Evolutionary conservation across 2,113 vertebrate species (phyloP).

Genomic region (Chaetodon auriga): DNA sequence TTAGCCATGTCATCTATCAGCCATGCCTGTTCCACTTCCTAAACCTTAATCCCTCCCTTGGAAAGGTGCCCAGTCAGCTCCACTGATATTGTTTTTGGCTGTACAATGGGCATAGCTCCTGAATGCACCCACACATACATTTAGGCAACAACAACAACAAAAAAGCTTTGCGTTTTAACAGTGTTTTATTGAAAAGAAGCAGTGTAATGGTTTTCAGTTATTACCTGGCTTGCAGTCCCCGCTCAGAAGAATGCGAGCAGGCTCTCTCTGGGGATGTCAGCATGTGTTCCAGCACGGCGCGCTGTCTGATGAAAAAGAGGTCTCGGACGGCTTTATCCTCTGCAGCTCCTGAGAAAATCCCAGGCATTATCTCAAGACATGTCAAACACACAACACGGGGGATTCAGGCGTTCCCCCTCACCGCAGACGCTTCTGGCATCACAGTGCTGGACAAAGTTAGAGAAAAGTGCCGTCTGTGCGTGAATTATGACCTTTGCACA

Average conservation of each 20-base stretch:
- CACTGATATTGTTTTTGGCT: conserved; percentile 53
- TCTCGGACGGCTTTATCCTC: not conserved
- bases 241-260: not conserved
- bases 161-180: not conserved
- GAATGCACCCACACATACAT: not conserved
- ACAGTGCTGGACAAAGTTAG: not conserved
- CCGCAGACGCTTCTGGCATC: not conserved
- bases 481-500: conserved; percentile 7
- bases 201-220: not conserved
- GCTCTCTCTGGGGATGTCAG: not conserved
- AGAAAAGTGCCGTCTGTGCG: conserved; percentile 1
- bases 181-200: conserved; percentile 11
- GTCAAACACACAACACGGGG: not conserved
- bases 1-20: conserved; percentile 83
- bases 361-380: conserved; percentile 12
- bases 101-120: conserved; percentile 29
- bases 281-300: not conserved
- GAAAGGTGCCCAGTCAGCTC: conserved; percentile 61
- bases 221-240: conserved; percentile 35
- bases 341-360: conserved; percentile 36
- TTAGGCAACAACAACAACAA: not conserved
- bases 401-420: not conserved
- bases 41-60: conserved; percentile 76
- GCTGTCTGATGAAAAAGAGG: not conserved
- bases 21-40: conserved; percentile 80